A percentile compares a stretch with the other conserved stretches of the same genome.
Conservation (phyloP, 2,113 vertebrate species). For the Nymphicus hollandicus region DNA sequence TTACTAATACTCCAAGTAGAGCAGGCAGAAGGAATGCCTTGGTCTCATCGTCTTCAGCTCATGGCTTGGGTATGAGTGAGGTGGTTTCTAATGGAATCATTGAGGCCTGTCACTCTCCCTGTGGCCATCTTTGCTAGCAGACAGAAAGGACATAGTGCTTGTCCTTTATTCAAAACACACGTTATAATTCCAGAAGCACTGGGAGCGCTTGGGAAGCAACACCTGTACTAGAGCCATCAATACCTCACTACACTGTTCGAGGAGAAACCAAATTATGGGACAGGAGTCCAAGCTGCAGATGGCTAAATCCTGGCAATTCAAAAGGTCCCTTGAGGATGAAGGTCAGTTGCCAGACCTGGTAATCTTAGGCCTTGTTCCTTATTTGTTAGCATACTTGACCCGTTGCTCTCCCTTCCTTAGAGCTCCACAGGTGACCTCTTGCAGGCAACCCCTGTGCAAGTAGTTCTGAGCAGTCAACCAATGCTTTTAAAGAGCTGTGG, state of each 20-base stretch:
- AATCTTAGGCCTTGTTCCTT: not conserved
- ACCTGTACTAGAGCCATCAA: not conserved
- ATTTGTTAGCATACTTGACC: not conserved
- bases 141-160: not conserved
- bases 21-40: not conserved
- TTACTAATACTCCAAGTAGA: not conserved
- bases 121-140: not conserved
- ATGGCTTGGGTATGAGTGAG: not conserved
- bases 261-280: not conserved
- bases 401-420: not conserved
- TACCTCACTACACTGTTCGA: rapidly evolving
- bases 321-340: not conserved
- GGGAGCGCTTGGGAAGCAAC: not conserved
- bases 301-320: not conserved
- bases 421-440: not conserved
- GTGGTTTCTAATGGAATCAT: not conserved
- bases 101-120: not conserved
- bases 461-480: not conserved
- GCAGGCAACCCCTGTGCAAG: not conserved
- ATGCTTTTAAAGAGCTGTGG: not conserved
- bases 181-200: not conserved
- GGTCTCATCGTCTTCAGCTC: not conserved
- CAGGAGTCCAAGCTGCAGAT: not conserved
- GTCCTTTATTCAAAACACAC: not conserved
- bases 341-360: not conserved